Evolutionary conservation across 64 coral and sea anemone species (phyloP).

Genomic region (Catalaphyllia jardinei): DNA sequence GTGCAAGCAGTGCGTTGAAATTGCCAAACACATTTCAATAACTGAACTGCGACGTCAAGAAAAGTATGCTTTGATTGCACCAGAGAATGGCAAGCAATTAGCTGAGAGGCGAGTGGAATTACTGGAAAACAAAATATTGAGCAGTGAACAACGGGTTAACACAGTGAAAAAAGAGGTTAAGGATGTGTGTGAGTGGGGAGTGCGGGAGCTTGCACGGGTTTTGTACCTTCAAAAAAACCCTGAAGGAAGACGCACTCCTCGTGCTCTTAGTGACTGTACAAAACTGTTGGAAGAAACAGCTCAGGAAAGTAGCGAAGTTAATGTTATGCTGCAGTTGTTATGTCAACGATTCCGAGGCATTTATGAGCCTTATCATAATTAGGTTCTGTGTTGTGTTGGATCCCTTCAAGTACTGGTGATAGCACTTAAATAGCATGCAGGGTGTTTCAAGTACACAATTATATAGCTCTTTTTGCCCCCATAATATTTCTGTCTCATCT

Average conservation of each 20-base stretch:
- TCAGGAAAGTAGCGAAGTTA: conserved; percentile 33
- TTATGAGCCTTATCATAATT: conserved; percentile 37
- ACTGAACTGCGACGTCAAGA: conserved; percentile 58
- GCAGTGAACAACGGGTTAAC: conserved; percentile 44
- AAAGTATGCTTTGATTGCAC: conserved; percentile 57
- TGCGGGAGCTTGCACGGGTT: conserved; percentile 32
- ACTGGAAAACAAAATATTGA: conserved; percentile 55
- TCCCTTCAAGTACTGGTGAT: too few relatives aligned
- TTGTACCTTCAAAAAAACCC: conserved; percentile 44
- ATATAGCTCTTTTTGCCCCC: too few relatives aligned
- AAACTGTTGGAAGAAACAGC: conserved; percentile 54
- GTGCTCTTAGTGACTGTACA: conserved; percentile 20
- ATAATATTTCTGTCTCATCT: too few relatives aligned
- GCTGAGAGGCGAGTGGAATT: conserved; percentile 59
- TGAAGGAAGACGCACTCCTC: conserved; percentile 23
- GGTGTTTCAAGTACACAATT: too few relatives aligned
- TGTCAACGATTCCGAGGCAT: conserved; percentile 50
- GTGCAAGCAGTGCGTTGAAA: conserved; percentile 70
- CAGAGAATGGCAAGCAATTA: conserved; percentile 47
- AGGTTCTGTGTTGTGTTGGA: neutral
- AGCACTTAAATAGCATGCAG: too few relatives aligned
- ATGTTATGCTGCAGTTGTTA: conserved; percentile 43
- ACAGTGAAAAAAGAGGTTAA: conserved; percentile 60
- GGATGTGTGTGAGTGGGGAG: conserved; percentile 52
- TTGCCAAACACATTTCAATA: conserved; percentile 74